Evolutionary conservation across 2,888 invertebrate species (phyloP).

Genomic region (Phortica okadai): DNA sequence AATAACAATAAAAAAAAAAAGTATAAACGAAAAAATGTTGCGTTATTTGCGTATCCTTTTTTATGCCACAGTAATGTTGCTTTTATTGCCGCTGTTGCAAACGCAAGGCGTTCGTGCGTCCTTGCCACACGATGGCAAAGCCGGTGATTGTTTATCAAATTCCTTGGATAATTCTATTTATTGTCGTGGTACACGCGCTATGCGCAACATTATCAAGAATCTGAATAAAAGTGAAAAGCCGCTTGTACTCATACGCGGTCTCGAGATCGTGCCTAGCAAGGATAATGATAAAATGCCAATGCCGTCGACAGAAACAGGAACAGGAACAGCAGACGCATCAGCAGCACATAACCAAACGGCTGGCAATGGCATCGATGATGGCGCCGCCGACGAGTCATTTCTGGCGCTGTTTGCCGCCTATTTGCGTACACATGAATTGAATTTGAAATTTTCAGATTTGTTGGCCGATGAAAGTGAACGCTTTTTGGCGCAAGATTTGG

Average conservation of each 20-base stretch:
- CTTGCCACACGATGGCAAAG: neutral
- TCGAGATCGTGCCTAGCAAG: constrained; percentile 71
- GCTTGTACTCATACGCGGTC: constrained; percentile 71
- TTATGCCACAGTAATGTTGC: neutral
- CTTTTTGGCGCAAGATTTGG: constrained; percentile 45
- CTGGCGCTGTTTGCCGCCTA: constrained; percentile 81
- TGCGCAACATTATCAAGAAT: constrained; percentile 78
- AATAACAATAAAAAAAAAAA: neutral
- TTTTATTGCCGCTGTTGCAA: neutral
- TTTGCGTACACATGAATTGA: constrained; percentile 84
- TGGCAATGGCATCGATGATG: neutral
- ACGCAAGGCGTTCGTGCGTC: neutral
- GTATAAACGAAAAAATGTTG: neutral
- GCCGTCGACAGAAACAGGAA: neutral
- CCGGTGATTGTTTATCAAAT: constrained; percentile 49
- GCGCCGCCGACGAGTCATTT: constrained; percentile 49
- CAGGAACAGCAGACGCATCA: neutral
- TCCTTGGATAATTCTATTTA: constrained; percentile 74
- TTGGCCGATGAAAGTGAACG: constrained; percentile 72
- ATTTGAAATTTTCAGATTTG: constrained; percentile 83
- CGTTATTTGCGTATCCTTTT: neutral
- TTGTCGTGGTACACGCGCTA: constrained; percentile 78
- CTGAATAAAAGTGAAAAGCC: constrained; percentile 74
- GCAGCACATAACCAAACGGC: neutral
- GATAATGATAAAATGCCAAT: constrained; percentile 1